A percentile compares a stretch with the other conserved stretches of the same genome.
phyloP scores from a whole-genome alignment of 30 jellyfish, hydroid and myxozoan genomes.

The Catostylus mosaicus region DNA sequence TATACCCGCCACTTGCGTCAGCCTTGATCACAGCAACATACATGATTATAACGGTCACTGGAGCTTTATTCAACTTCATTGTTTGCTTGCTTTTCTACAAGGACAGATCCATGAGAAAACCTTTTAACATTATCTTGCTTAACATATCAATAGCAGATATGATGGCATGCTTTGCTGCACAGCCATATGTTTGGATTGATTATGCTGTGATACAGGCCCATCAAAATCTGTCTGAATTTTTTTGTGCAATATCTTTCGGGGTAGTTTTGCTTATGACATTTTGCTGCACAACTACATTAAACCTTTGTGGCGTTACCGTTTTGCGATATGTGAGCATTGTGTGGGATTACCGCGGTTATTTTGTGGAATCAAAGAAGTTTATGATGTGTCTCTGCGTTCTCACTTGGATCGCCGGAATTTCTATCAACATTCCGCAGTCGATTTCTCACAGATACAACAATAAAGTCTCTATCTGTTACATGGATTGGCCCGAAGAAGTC shows the following conservation, averaged over 20 bases:
- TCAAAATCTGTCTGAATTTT: background rate
- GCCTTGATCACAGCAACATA: no score
- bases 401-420: background rate
- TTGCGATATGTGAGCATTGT: background rate
- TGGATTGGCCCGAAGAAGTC: background rate
- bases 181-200: conserved; percentile 11
- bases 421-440: no score
- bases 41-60: background rate
- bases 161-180: background rate
- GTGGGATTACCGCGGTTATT: background rate
- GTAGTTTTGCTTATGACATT: background rate
- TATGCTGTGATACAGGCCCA: background rate
- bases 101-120: background rate
- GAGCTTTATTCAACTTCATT: background rate
- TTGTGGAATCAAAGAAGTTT: background rate
- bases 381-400: background rate
- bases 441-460: no score
- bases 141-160: no score
- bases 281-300: background rate
- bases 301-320: background rate
- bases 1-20: no score
- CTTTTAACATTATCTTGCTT: background rate
- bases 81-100: no score
- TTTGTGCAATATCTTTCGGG: background rate
- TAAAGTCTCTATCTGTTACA: background rate